Evolutionary conservation across 2,888 invertebrate species (phyloP), one percentile per base, ranked within the genome.

Genomic region (Lamellibrachia satsuma): DNA sequence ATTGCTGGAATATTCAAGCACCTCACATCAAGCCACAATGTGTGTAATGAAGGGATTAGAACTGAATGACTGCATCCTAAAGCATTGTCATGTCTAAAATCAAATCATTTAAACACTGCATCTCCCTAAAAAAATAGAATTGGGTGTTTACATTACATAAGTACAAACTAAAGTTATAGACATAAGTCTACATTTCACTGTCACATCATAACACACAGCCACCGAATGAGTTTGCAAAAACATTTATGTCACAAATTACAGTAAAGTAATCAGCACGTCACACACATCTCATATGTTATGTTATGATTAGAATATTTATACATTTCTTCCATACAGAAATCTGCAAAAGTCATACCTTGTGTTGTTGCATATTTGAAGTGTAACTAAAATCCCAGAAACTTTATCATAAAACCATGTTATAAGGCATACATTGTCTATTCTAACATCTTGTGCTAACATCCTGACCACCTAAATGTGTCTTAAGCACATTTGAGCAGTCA

Each of bases 171-270:
- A 39, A 39, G 39, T 39, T 39, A 39, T 39, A 39, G 39, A 39
- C 39, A 39, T 39, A 39, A 39, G 39, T 39, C 15, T 22, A 75
- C 75, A 75, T 75, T 11, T 15, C 75, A 75, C 6, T 75, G 15
- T 75, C 75, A 75, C 15, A 11, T 22, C 22, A 75, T 75, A 75
- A 75, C 75, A 1, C 11, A 15, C 9, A 15, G 15, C 4, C 22
- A 39, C 22, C n/a, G 75, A 11, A 75, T 75, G 75, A 15, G 75
- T 22, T 75, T 75, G 75, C 75, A 75, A 75, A 75, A 11, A 75
- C 75, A 75, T 75, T 75, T 75, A 75, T 75, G 75, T 75, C 22
- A 75, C 75, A 75, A 75, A 75, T 75, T 75, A 75, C 22, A 75
- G 15, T 75, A 15, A 75, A 75, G 75, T 22, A 75, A 75, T 15